Evolutionary conservation across 2,113 vertebrate species (phyloP).

Genomic region (Gymnarchus niloticus): DNA sequence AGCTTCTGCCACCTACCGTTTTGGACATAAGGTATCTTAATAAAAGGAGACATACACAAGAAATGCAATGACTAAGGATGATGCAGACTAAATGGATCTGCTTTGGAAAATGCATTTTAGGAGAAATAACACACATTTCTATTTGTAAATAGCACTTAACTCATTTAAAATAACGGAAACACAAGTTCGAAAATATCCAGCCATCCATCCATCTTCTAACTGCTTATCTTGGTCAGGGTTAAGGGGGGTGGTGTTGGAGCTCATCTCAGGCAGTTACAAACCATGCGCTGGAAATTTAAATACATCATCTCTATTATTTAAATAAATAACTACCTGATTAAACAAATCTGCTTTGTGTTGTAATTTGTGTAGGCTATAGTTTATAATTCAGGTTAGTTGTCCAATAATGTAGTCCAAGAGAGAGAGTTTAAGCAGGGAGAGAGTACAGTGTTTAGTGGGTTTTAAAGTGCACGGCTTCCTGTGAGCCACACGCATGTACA

Average conservation of each 20-base stretch:
- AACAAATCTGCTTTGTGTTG: not conserved
- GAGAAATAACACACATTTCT: not conserved
- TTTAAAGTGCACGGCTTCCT: not conserved
- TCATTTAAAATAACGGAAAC: not conserved
- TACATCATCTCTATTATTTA: not conserved
- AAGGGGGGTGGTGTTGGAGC: not conserved
- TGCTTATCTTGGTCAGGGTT: not conserved
- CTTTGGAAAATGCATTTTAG: not conserved
- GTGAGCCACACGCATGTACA: not conserved
- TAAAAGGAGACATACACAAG: not conserved
- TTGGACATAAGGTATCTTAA: not conserved
- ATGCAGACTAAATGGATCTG: not conserved
- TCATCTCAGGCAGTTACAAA: not conserved
- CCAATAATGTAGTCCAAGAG: not conserved
- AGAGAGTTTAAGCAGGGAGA: not conserved
- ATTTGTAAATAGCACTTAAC: not conserved
- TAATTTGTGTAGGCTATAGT: not conserved
- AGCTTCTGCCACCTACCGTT: slow-evolving; percentile 2
- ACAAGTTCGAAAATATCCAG: too few species aligned
- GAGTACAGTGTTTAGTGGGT: not conserved
- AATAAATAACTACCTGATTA: not conserved
- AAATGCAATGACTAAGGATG: not conserved
- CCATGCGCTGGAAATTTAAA: not conserved
- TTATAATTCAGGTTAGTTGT: not conserved
- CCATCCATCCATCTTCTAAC: not conserved